Conservation (phyloP, 2,888 invertebrate genomes). For the Globia sparganii region DNA sequence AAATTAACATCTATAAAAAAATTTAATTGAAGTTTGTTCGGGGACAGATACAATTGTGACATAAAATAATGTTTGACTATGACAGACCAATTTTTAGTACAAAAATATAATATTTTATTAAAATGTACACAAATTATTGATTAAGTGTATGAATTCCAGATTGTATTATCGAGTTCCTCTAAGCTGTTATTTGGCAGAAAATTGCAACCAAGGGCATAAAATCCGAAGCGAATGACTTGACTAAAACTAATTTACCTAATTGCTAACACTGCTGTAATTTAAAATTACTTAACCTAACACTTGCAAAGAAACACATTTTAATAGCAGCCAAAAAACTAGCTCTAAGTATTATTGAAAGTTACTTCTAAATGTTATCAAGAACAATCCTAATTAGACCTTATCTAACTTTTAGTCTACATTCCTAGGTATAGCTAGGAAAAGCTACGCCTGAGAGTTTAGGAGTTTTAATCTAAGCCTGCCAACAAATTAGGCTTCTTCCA, state of each 20-base stretch:
- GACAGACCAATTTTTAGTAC: slow-evolving; percentile 53
- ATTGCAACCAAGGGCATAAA: slow-evolving; percentile 61
- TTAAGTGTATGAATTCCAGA: slow-evolving; percentile 55
- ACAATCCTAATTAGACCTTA: slow-evolving; percentile 48
- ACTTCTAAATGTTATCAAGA: slow-evolving; percentile 39
- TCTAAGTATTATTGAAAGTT: slow-evolving; percentile 43
- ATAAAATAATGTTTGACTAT: slow-evolving; percentile 31
- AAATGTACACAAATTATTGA: slow-evolving; percentile 62
- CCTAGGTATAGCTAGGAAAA: slow-evolving; percentile 50
- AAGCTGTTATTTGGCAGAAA: slow-evolving; percentile 53
- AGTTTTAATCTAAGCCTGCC: slow-evolving; percentile 72
- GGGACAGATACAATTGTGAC: slow-evolving; percentile 63
- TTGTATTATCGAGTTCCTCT: slow-evolving; percentile 60
- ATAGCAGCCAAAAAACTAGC: slow-evolving; percentile 58
- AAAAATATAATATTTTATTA: slow-evolving; percentile 56
- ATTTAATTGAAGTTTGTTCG: slow-evolving; percentile 38
- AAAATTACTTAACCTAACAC: slow-evolving; percentile 54
- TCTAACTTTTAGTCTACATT: slow-evolving; percentile 38
- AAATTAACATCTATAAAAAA: slow-evolving; percentile 50
- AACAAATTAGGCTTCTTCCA: slow-evolving; percentile 77
- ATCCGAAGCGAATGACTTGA: slow-evolving; percentile 70
- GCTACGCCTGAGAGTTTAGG: slow-evolving; percentile 64
- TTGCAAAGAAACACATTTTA: slow-evolving; percentile 53
- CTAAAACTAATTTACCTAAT: slow-evolving; percentile 48
- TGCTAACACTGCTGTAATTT: slow-evolving; percentile 53